A percentile compares a stretch with the other conserved stretches of the same genome.
Conservation (phyloP, 2,888 invertebrate genomes). For the Hartigia nigra region DNA sequence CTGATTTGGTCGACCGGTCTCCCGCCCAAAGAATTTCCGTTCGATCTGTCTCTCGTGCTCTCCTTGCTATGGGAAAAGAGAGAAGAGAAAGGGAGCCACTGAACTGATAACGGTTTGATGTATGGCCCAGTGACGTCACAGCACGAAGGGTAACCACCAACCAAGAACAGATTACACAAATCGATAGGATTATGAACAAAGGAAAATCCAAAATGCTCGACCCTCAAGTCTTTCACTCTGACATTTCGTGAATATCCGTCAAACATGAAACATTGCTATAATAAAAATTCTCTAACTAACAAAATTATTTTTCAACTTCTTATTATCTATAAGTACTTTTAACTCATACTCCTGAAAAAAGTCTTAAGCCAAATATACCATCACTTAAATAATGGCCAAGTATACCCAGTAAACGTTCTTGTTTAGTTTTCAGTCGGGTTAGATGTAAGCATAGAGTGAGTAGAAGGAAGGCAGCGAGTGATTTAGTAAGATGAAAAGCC, state of each 20-base stretch:
- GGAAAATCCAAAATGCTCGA: conserved; percentile 40
- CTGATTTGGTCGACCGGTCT: conserved; percentile 18
- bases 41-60: conserved; percentile 19
- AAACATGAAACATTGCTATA: not conserved
- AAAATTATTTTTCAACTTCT: conserved; percentile 28
- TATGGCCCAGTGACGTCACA: conserved; percentile 62
- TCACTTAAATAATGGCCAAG: conserved; percentile 3
- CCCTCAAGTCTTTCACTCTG: not conserved
- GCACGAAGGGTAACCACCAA: conserved; percentile 49
- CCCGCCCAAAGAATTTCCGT: conserved; percentile 16
- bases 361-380: not conserved
- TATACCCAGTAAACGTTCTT: conserved; percentile 20
- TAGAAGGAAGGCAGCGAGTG: conserved; percentile 36
- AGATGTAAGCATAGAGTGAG: conserved; percentile 14
- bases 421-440: conserved; percentile 34
- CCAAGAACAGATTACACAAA: conserved; percentile 62
- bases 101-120: conserved; percentile 65
- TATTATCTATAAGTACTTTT: conserved; percentile 53
- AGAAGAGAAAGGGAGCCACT: conserved; percentile 31
- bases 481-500: conserved; percentile 60
- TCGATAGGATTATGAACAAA: conserved; percentile 61
- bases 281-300: not conserved
- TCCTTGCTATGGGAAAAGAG: conserved; percentile 27
- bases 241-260: not conserved
- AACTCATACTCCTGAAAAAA: not conserved